A percentile compares a stretch with the other conserved stretches of the same genome.
phyloP scores from a whole-genome alignment of 2,113 vertebrate species.

The Epinephelus cyanopodus region DNA sequence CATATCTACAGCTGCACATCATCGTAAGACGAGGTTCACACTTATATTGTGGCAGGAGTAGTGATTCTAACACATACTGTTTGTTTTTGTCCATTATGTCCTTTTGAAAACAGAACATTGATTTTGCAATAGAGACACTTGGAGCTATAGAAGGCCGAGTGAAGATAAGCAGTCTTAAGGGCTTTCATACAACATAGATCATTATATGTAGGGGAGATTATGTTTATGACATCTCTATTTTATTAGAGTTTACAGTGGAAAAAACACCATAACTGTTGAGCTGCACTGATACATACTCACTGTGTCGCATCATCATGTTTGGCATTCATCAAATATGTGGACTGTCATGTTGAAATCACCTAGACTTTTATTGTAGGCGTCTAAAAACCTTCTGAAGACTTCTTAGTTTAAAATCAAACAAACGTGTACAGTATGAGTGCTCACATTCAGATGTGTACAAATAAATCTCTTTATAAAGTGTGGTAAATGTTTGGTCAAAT shows the following conservation, averaged over 20 bases:
- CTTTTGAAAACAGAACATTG: constrained; percentile 1
- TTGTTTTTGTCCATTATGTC: not conserved
- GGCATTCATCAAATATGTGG: not conserved
- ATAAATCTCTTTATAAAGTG: too few relatives aligned
- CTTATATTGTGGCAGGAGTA: not conserved
- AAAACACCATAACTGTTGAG: not conserved
- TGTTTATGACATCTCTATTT: too few relatives aligned
- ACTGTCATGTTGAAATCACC: not conserved
- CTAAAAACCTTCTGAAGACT: not conserved
- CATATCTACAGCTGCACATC: not conserved
- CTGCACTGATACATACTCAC: not conserved
- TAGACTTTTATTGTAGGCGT: not conserved
- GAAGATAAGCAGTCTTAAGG: not conserved
- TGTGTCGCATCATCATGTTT: not conserved
- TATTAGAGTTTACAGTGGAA: too few relatives aligned
- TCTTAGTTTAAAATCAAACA: not conserved
- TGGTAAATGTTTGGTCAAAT: too few relatives aligned
- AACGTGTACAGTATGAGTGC: too few relatives aligned
- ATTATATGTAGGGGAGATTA: not conserved
- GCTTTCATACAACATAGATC: not conserved
- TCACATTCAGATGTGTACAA: too few relatives aligned
- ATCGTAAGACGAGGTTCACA: not conserved
- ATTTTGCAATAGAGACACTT: not conserved
- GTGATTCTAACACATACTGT: not conserved
- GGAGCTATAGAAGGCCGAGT: not conserved